phyloP scores from a whole-genome alignment of 1,140 invertebrate species.

The Euwallacea similis region DNA sequence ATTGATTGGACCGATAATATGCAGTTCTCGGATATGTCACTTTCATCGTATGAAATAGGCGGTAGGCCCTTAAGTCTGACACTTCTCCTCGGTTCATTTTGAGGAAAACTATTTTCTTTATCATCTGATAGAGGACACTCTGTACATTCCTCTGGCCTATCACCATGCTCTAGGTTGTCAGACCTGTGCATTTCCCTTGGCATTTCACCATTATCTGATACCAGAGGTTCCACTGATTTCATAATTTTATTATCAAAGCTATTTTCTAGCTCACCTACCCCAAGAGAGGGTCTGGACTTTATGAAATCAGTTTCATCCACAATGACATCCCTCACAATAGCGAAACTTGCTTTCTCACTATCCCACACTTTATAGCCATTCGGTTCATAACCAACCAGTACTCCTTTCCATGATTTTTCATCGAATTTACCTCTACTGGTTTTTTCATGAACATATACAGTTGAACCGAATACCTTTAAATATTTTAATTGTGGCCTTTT shows the following conservation, averaged over 20 bases:
- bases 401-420: slow-evolving; percentile 50
- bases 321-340: slow-evolving; percentile 52
- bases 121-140: too few species aligned
- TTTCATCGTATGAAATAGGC: slow-evolving; percentile 7
- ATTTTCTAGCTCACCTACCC: too few species aligned
- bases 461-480: slow-evolving; percentile 57
- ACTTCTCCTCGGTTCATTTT: slow-evolving; percentile 18
- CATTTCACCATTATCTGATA: too few species aligned
- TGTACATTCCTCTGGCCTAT: too few species aligned
- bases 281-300: slow-evolving; percentile 39
- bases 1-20: background rate
- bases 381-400: slow-evolving; percentile 54
- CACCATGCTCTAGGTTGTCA: too few species aligned
- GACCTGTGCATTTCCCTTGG: too few species aligned
- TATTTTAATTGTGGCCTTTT: slow-evolving; percentile 55
- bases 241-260: too few species aligned
- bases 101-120: too few species aligned
- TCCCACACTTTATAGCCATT: slow-evolving; percentile 55
- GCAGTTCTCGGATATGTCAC: background rate
- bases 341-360: slow-evolving; percentile 47
- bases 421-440: slow-evolving; percentile 53
- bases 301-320: slow-evolving; percentile 53
- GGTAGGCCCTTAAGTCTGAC: slow-evolving; percentile 15
- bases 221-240: too few species aligned
- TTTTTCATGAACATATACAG: slow-evolving; percentile 55